phyloP scores from a whole-genome alignment of 2,888 invertebrate species.

The Rhagonycha lutea region DNA sequence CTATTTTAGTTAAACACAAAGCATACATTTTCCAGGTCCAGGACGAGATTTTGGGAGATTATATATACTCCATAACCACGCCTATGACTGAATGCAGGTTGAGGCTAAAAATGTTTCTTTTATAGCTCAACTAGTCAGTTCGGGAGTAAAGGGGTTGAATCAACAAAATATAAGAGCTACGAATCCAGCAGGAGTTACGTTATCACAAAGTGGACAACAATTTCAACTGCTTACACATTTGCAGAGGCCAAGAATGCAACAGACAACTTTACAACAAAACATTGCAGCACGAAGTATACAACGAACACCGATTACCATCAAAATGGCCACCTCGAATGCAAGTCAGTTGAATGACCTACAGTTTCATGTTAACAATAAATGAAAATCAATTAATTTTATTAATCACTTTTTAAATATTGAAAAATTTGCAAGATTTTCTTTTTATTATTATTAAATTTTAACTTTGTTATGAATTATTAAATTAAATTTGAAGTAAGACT shows the following conservation, averaged over 20 bases:
- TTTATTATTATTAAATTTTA: conserved; percentile 5
- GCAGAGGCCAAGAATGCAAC: conserved; percentile 49
- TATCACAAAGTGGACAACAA: conserved; percentile 47
- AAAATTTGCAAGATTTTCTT: conserved; percentile 1
- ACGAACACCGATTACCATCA: conserved; percentile 53
- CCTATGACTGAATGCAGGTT: background rate
- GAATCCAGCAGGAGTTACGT: conserved; percentile 46
- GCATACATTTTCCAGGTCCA: too few relatives aligned
- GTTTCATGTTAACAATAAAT: conserved; percentile 45
- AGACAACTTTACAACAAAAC: conserved; percentile 43
- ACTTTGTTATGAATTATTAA: background rate
- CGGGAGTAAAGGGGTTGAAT: conserved; percentile 64
- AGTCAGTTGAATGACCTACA: conserved; percentile 55
- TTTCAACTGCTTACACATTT: conserved; percentile 51
- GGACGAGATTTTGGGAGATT: too few relatives aligned
- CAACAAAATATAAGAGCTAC: conserved; percentile 48
- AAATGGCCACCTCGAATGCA: conserved; percentile 52
- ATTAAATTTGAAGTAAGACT: background rate
- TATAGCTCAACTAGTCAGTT: conserved; percentile 66
- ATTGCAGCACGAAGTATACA: conserved; percentile 47
- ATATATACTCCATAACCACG: too few relatives aligned
- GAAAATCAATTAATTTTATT: conserved; percentile 13
- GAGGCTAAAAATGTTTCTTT: background rate
- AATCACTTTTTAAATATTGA: background rate
- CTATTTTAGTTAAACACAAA: too few relatives aligned